A percentile compares a stretch with the other conserved stretches of the same genome.
phyloP scores from a whole-genome alignment of 2,113 vertebrate genomes.

The Stigmatopora argus region DNA sequence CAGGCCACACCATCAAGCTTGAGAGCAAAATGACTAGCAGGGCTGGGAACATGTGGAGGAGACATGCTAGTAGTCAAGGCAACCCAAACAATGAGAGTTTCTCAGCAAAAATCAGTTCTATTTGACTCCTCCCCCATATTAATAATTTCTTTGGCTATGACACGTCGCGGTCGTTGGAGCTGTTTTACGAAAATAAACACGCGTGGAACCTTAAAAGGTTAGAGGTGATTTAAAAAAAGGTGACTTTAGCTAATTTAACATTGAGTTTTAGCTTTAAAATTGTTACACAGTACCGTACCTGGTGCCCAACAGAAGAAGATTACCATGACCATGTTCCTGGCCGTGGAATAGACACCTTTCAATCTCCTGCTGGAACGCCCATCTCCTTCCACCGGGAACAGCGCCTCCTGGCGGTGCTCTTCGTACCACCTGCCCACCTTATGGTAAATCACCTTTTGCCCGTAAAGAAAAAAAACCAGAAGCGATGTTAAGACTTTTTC shows the following conservation, averaged over 20 bases:
- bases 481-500: neutral
- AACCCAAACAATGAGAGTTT: neutral
- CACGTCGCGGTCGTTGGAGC: no score
- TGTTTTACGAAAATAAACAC: no score
- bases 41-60: conserved; percentile 43
- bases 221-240: no score
- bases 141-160: no score
- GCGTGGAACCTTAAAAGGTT: no score
- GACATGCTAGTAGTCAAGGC: neutral
- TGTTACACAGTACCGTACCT: conserved; percentile 43
- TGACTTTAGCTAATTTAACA: no score
- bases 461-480: neutral
- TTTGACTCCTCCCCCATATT: no score
- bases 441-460: conserved; percentile 68
- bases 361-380: conserved; percentile 43
- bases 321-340: conserved; percentile 67
- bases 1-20: conserved; percentile 18
- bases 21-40: conserved; percentile 70
- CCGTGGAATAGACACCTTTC: conserved; percentile 36
- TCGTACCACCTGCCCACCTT: conserved; percentile 63
- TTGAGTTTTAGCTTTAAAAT: no score
- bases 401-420: conserved; percentile 22
- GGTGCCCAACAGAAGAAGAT: conserved; percentile 76
- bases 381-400: conserved; percentile 54
- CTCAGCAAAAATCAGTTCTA: no score